Evolutionary conservation across 2,113 vertebrate species (phyloP), one percentile per base, ranked within the genome.

Genomic region (Aspidoscelis tigris): DNA sequence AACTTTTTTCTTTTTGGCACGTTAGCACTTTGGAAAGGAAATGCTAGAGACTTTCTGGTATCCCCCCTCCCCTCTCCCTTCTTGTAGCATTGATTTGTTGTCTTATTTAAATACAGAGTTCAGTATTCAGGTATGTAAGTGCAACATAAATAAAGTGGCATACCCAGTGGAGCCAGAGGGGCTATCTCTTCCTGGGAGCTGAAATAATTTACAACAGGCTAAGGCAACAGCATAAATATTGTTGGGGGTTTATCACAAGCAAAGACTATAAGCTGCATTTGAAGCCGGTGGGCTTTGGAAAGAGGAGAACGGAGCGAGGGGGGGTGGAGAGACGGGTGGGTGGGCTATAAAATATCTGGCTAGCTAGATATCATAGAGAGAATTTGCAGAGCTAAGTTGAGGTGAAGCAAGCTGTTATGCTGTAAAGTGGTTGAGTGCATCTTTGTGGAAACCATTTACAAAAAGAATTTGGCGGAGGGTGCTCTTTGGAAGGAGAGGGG

Each of bases 61-160:
- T 89, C 26, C 5, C 76, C 74, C 16, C 4, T 65, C 20, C 22
- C n/a, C 8, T 26, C 7, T 10, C 76, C 26, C 39, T 8, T 47
- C 80, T 0, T 10, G 77, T 80, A 81, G 80, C 88, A 84, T 91
- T 94, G 92, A 95, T 95, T 85, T 91, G 87, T 93, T 84, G n/a
- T 90, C 92, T 92, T n/a, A 84, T 90, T 93, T 95, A 88, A 89
- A 91, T 91, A 84, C 76, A 84, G 81, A 86, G 55, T 91, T 95
- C 81, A 78, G 58, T 79, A 90, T 82, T 90, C 88, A 86, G 90
- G 89, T 91, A 73, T 84, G n/a, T 91, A 88, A 95, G 90, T 24
- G 84, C 58, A 55, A 88, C 90, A 90, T 96, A 94, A 96, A 96
- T 96, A 95, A 92, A 92, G 81, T 43, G 33, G 47, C 71, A 73